Percentiles rank a stretch among this genome's conserved stretches.
These are phyloP conservation scores for Perdita meconis DNA, from an alignment of 2,888 invertebrate genomes.

Conservation along the genomic window DNA sequence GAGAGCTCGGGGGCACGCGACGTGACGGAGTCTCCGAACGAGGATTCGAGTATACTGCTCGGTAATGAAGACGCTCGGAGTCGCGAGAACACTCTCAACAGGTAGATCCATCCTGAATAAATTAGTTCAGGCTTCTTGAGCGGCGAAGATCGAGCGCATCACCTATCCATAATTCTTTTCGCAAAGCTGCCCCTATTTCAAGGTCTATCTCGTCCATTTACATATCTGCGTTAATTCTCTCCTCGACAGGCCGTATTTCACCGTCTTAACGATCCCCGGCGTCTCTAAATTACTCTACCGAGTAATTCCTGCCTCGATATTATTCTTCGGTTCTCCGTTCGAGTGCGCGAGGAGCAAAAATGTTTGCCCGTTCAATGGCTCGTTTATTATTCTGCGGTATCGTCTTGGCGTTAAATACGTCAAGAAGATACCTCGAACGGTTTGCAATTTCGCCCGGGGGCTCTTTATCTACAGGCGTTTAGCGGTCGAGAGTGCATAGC, in stretches of 20 bases:
- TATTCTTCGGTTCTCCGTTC: neutral
- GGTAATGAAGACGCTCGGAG: neutral
- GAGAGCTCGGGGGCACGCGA: too few relatives aligned
- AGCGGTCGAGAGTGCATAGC: neutral
- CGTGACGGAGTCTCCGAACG: too few relatives aligned
- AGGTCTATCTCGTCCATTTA: conserved; percentile 3
- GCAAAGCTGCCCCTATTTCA: conserved; percentile 1
- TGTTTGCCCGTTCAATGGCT: neutral
- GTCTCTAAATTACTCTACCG: neutral
- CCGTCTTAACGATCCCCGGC: neutral
- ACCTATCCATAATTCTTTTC: neutral
- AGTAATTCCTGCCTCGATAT: neutral
- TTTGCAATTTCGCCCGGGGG: neutral
- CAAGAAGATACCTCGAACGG: neutral
- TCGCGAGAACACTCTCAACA: neutral
- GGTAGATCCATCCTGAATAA: neutral
- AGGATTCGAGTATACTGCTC: neutral
- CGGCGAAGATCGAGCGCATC: neutral
- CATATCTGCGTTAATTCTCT: neutral
- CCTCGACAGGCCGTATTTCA: conserved; percentile 1
- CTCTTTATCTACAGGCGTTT: neutral
- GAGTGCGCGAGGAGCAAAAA: neutral
- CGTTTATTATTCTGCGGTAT: conserved; percentile 6
- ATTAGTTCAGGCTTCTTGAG: neutral
- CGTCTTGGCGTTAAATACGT: conserved; percentile 6